Percentiles rank a stretch among this genome's conserved stretches.
Conservation (phyloP, 2,113 vertebrate genomes). For the Cynopterus brachyotis region DNA sequence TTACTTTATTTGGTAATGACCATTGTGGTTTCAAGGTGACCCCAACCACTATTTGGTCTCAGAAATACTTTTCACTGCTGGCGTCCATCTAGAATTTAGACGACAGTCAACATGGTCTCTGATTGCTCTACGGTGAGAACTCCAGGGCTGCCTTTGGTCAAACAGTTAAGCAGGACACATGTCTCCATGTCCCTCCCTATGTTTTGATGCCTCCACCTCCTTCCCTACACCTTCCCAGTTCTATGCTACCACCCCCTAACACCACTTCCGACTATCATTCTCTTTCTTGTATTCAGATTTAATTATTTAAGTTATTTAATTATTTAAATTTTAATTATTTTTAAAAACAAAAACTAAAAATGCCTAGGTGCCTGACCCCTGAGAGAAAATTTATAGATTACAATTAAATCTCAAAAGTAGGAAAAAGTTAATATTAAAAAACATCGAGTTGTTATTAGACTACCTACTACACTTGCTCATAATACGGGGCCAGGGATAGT, state of each 20-base stretch:
- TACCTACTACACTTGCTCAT: neutral
- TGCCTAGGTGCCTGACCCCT: neutral
- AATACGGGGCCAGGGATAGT: neutral
- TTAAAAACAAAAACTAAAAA: neutral
- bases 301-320: too few relatives aligned
- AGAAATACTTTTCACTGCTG: neutral
- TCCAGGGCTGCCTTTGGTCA: neutral
- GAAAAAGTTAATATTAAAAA: neutral
- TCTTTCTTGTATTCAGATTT: neutral
- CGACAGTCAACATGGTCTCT: neutral
- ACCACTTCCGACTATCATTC: neutral
- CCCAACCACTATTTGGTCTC: neutral
- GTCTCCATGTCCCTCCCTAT: neutral
- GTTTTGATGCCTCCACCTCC: neutral
- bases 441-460: neutral
- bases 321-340: neutral
- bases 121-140: neutral
- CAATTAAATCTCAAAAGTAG: neutral
- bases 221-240: neutral
- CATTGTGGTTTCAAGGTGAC: neutral
- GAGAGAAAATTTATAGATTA: neutral
- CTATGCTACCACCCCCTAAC: neutral
- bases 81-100: neutral
- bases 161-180: neutral
- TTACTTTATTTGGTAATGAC: neutral